phyloP scores from a whole-genome alignment of 2,888 invertebrate genomes.

The Pollenia labialis region DNA sequence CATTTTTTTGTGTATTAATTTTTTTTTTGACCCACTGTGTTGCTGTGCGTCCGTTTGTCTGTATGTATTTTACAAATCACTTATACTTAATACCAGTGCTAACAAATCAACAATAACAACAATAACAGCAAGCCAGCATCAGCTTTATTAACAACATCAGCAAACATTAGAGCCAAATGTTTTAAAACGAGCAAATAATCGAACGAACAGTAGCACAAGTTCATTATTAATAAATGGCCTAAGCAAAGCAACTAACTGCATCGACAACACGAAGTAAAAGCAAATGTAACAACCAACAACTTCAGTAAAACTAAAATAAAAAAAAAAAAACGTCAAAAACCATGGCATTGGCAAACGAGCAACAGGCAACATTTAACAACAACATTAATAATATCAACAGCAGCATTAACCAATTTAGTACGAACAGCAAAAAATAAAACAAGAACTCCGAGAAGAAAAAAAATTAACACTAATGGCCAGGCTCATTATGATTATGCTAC shows the following conservation, averaged over 20 bases:
- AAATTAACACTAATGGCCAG: constrained; percentile 50
- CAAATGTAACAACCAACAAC: constrained; percentile 28
- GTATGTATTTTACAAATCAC: constrained; percentile 59
- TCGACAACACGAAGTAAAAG: neutral
- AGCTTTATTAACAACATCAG: constrained; percentile 59
- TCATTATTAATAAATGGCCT: constrained; percentile 70
- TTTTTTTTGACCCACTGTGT: neutral
- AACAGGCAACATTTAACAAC: constrained; percentile 63
- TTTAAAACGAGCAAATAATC: constrained; percentile 4
- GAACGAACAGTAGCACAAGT: constrained; percentile 70
- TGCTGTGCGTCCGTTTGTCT: constrained; percentile 30
- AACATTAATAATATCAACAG: constrained; percentile 49
- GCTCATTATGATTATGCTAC: constrained; percentile 44
- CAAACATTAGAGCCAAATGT: constrained; percentile 46
- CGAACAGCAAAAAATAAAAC: constrained; percentile 6
- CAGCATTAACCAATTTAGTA: constrained; percentile 43
- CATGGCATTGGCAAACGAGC: constrained; percentile 71
- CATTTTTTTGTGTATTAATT: neutral
- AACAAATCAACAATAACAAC: constrained; percentile 56
- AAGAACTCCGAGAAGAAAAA: neutral
- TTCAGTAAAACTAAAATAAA: neutral
- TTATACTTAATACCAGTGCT: constrained; percentile 45
- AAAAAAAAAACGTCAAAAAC: constrained; percentile 47
- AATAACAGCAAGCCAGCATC: constrained; percentile 51
- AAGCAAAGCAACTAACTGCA: constrained; percentile 44